Evolutionary conservation across 2,113 vertebrate genomes (phyloP).

Genomic region (Tragulus kanchil): DNA sequence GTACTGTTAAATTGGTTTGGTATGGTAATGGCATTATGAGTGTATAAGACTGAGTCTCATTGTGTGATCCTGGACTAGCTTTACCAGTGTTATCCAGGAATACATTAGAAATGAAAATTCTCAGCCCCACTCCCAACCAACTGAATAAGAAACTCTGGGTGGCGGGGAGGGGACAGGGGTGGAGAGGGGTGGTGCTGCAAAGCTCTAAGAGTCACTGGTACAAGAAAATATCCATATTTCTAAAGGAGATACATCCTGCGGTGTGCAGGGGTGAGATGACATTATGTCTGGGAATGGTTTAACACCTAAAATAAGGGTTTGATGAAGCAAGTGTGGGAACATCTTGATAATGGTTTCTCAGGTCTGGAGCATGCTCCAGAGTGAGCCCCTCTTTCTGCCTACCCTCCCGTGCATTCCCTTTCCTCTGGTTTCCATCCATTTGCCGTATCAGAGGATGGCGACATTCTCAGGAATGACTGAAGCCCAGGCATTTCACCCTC

Average conservation of each 20-base stretch:
- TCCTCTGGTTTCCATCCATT: neutral
- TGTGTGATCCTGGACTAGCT: neutral
- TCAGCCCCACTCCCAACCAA: neutral
- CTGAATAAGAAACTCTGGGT: neutral
- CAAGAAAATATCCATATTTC: neutral
- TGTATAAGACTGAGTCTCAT: neutral
- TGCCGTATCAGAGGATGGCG: neutral
- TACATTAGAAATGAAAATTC: neutral
- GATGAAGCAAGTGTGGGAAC: neutral
- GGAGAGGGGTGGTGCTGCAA: neutral
- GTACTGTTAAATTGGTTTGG: neutral
- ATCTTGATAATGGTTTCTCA: neutral
- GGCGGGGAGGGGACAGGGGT: too few relatives aligned
- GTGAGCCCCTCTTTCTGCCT: neutral
- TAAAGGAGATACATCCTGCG: neutral
- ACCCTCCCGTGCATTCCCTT: rapidly evolving
- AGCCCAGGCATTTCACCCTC: neutral
- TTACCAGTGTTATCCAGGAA: neutral
- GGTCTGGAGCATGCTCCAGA: neutral
- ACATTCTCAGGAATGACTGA: neutral
- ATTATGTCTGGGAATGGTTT: neutral
- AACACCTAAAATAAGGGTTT: neutral
- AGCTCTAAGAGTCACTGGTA: neutral
- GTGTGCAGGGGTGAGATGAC: neutral
- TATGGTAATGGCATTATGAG: neutral